Base-by-base conservation (phyloP, 1,140 invertebrate species). In the Idris sp. region DNA sequence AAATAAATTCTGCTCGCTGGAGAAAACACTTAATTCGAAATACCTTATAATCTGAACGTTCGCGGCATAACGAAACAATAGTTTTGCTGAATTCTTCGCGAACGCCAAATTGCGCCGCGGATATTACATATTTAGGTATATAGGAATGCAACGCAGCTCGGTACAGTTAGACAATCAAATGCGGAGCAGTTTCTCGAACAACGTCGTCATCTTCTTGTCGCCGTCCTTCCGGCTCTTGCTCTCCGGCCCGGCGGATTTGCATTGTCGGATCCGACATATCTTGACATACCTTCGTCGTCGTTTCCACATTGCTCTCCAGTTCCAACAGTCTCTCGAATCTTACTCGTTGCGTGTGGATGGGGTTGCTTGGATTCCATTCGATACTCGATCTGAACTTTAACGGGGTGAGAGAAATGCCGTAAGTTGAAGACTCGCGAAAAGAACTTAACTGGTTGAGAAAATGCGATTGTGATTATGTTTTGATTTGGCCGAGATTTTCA, bases 41-140 rank as follows among this genome's bases (percentile, higher is more conserved):
- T 84, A 79, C 36, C 46, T 69, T 9, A 36, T 53, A 30, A 69
- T 69, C 10, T 51, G 15, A 9, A 7, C n/a, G 28, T 14, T 11
- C 33, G 33, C 35, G 46, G 61, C 78, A 76, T 79, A 65, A 77
- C 77, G 74, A 77, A 73, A 73, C 59, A 67, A 80, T 77, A 84
- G 81, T 86, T 84, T 81, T 80, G 79, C 79, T 74, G 79, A 75
- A 86, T 86, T 85, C 82, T 83, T 86, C 74, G 74, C 48, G 76
- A 78, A 80, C 74, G 68, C 68, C 61, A 61, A 78, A 62, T 78
- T 72, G 46, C 41, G 40, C 33, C 9, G 40, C 67, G 81, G 81
- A 83, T 87, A 87, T 87, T 87, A 84, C 83, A 85, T 84, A 82
- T 83, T 84, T 82, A 84, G 76, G 68, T 79, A 76, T 69, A 68